Conservation (phyloP, 1,140 invertebrate species). For the Papilio machaon region DNA sequence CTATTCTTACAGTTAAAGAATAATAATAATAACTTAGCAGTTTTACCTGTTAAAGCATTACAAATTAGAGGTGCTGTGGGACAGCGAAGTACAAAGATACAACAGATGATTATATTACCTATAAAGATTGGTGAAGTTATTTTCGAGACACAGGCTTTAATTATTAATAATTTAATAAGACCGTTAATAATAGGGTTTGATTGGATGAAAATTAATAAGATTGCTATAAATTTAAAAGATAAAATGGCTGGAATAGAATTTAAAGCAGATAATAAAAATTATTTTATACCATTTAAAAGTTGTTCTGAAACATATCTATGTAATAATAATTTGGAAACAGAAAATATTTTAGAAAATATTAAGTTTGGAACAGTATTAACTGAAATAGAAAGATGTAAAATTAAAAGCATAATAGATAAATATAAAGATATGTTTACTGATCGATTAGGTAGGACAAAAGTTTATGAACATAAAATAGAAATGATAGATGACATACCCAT, state of each 20-base stretch:
- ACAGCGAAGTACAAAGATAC: conserved; percentile 46
- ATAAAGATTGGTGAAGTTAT: conserved; percentile 17
- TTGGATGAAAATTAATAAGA: conserved; percentile 46
- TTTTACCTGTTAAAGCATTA: conserved; percentile 46
- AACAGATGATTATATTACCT: conserved; percentile 43
- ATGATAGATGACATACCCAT: no score
- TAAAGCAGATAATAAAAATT: conserved; percentile 6
- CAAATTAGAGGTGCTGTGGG: conserved; percentile 45
- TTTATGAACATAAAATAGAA: no score
- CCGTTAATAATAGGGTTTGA: conserved; percentile 51
- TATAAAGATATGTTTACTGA: neutral
- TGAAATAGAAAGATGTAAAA: neutral
- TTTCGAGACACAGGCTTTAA: conserved; percentile 38
- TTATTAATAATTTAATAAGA: conserved; percentile 44
- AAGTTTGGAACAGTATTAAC: neutral
- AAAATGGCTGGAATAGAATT: conserved; percentile 13
- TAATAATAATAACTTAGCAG: conserved; percentile 34
- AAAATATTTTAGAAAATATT: neutral
- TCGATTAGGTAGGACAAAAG: no score
- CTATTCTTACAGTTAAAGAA: conserved; percentile 38
- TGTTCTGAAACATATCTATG: neutral
- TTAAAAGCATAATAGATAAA: neutral
- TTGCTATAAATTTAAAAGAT: conserved; percentile 39
- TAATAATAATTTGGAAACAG: neutral
- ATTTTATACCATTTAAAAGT: conserved; percentile 6